These are phyloP conservation scores for Budorcas taxicolor DNA, from an alignment of 2,113 vertebrate species.

Conservation along the genomic window DNA sequence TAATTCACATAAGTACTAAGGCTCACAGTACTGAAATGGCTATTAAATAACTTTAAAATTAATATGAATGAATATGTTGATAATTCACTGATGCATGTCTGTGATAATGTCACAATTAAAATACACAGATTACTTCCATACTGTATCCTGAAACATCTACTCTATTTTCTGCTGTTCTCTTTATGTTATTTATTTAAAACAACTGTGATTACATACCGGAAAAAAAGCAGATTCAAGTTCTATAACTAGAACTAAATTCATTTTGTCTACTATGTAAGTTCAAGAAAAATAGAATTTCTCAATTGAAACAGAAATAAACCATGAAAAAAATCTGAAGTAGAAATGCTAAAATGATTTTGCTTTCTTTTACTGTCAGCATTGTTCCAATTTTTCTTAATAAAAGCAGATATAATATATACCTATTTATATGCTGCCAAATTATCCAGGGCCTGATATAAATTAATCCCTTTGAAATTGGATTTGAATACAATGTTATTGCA, in stretches of 20 bases:
- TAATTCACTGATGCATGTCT: not conserved
- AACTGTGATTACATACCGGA: not conserved
- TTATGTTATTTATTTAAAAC: conserved; percentile 23
- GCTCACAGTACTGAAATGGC: not conserved
- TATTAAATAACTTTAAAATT: not conserved
- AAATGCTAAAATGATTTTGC: conserved; percentile 23
- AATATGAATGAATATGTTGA: not conserved
- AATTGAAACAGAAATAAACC: not conserved
- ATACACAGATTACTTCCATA: not conserved
- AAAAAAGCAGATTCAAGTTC: not conserved
- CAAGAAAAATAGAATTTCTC: not conserved
- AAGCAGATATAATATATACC: not conserved
- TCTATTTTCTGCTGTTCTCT: conserved; percentile 18
- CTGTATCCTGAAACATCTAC: not conserved
- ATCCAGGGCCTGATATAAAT: not conserved
- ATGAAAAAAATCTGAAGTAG: not conserved
- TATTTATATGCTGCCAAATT: not conserved
- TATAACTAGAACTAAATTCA: not conserved
- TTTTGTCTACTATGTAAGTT: not conserved
- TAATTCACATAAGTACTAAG: not conserved
- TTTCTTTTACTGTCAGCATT: conserved; percentile 1
- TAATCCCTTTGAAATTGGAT: conserved; percentile 21
- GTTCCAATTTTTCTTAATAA: not conserved
- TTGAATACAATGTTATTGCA: not conserved
- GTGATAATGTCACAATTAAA: conserved; percentile 13